A percentile compares a stretch with the other conserved stretches of the same genome.
Conservation (phyloP, 2,113 vertebrate species). For the Mastomys coucha region DNA sequence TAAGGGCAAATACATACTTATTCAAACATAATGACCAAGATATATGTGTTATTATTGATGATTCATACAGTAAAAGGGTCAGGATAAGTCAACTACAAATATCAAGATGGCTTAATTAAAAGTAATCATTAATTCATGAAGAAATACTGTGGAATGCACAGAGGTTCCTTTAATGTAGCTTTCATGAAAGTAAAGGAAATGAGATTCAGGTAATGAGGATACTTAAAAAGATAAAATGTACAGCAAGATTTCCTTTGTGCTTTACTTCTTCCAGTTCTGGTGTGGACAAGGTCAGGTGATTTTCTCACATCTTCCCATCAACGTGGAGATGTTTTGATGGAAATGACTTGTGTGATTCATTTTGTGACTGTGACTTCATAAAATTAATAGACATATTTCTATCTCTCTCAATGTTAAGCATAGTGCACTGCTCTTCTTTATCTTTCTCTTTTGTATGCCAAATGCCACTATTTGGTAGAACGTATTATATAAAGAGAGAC, state of each 20-base stretch:
- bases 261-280: background rate
- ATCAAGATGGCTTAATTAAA: slow-evolving; percentile 69
- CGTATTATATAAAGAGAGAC: background rate
- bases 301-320: background rate
- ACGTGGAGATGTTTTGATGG: slow-evolving; percentile 7
- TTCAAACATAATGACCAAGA: slow-evolving; percentile 41
- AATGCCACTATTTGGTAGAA: background rate
- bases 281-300: background rate
- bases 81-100: slow-evolving; percentile 61
- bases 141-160: slow-evolving; percentile 29
- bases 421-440: background rate
- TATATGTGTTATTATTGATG: slow-evolving; percentile 58
- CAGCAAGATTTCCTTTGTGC: background rate
- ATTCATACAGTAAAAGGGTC: slow-evolving; percentile 48
- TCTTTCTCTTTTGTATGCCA: background rate
- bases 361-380: background rate
- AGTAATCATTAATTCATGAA: slow-evolving; percentile 67
- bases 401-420: background rate
- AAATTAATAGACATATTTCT: slow-evolving; percentile 23
- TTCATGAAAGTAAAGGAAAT: slow-evolving; percentile 23
- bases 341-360: background rate
- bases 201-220: background rate
- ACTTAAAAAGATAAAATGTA: background rate
- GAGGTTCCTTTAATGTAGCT: slow-evolving; percentile 19
- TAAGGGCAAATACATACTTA: slow-evolving; percentile 34